Conservation (phyloP, 2,888 invertebrate species). For the Cantharis flavilabris region DNA sequence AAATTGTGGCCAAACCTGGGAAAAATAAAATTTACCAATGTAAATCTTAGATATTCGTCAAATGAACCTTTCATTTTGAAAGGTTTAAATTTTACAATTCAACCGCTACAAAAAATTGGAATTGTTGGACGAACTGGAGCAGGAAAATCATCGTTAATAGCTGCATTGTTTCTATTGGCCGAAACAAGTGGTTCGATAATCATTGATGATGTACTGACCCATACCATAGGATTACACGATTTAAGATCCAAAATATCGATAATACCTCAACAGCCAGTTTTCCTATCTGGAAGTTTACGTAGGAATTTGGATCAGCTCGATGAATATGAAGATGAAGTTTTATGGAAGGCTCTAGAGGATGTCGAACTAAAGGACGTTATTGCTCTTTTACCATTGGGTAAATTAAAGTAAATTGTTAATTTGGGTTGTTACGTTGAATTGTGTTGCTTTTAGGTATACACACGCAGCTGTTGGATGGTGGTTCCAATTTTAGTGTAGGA, state of each 20-base stretch:
- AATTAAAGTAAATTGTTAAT: background rate
- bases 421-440: background rate
- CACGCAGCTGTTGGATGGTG: constrained; percentile 76
- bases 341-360: constrained; percentile 87
- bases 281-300: constrained; percentile 86
- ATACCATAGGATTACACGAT: constrained; percentile 58
- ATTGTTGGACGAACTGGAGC: constrained; percentile 85
- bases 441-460: constrained; percentile 58
- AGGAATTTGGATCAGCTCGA: constrained; percentile 90
- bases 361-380: constrained; percentile 77
- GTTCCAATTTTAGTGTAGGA: constrained; percentile 44
- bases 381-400: background rate
- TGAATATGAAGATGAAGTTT: constrained; percentile 73
- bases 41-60: constrained; percentile 74
- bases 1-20: constrained; percentile 77
- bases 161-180: constrained; percentile 70
- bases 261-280: constrained; percentile 65
- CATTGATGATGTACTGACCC: constrained; percentile 65
- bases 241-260: constrained; percentile 62
- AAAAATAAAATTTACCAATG: constrained; percentile 67
- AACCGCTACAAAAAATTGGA: constrained; percentile 75
- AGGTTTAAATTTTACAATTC: constrained; percentile 69
- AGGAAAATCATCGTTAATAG: constrained; percentile 72
- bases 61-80: constrained; percentile 76
- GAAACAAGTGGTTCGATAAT: constrained; percentile 61